These are phyloP conservation scores for Chelon labrosus DNA, from an alignment of 2,797 vertebrate species.

Conservation along the genomic window DNA sequence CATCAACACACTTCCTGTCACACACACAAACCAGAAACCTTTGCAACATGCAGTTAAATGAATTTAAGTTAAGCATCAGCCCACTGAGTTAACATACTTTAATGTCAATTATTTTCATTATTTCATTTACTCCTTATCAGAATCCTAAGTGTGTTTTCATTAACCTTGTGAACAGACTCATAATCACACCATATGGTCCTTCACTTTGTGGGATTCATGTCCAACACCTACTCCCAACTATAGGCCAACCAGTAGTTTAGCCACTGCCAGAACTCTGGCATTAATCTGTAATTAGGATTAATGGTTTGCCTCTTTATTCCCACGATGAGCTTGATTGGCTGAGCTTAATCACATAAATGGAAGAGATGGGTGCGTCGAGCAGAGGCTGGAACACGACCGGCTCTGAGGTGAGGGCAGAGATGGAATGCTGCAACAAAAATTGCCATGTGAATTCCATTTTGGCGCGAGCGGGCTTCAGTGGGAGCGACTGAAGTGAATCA, in stretches of 20 bases:
- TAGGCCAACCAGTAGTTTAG: conserved; percentile 5
- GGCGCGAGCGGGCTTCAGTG: not conserved
- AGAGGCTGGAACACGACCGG: not conserved
- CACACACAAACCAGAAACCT: too few species aligned
- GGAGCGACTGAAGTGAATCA: conserved; percentile 33
- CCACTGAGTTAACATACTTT: conserved; percentile 44
- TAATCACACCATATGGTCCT: conserved; percentile 67
- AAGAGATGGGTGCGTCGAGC: not conserved
- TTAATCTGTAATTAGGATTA: conserved; percentile 34
- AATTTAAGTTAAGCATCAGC: conserved; percentile 34
- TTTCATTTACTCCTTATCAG: conserved; percentile 59
- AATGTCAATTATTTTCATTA: conserved; percentile 56
- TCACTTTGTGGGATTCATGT: conserved; percentile 45
- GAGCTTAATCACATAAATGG: conserved; percentile 16
- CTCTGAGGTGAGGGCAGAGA: not conserved
- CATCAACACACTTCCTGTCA: too few species aligned
- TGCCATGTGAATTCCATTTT: conserved; percentile 43
- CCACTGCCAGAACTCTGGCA: not conserved
- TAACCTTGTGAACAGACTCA: conserved; percentile 70
- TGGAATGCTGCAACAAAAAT: conserved; percentile 2
- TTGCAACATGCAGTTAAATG: conserved; percentile 20
- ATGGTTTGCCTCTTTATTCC: conserved; percentile 19
- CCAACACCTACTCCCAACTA: conserved; percentile 28
- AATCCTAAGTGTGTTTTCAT: conserved; percentile 65
- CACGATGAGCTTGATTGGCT: conserved; percentile 7